A percentile compares a stretch with the other conserved stretches of the same genome.
phyloP scores from a whole-genome alignment of 2,797 vertebrate species.

The Poecilia velifera region DNA sequence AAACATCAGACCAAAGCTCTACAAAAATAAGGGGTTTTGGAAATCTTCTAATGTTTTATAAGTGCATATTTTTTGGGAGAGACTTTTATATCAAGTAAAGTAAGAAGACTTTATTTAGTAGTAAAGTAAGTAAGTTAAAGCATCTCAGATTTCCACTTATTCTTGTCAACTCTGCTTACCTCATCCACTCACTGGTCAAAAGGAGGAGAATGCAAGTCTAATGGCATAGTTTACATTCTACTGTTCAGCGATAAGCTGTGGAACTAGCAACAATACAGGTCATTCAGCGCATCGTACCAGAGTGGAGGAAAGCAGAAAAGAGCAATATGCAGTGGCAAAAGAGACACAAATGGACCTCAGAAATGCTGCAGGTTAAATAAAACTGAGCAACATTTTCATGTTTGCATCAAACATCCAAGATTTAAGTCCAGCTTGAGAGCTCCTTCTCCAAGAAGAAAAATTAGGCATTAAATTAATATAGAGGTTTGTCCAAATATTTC shows the following conservation, averaged over 20 bases:
- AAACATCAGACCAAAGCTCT: not conserved
- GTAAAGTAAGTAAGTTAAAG: not conserved
- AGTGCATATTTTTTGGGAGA: not conserved
- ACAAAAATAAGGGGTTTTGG: not conserved
- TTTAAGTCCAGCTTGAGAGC: slow-evolving; percentile 32
- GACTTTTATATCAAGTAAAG: not conserved
- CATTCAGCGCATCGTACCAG: slow-evolving; percentile 12
- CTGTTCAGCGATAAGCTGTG: not conserved
- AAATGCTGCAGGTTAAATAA: slow-evolving; percentile 18
- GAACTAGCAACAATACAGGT: slow-evolving; percentile 17
- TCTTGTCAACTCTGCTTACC: not conserved
- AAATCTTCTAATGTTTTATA: not conserved
- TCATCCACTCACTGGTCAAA: not conserved
- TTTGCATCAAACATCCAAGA: slow-evolving; percentile 21
- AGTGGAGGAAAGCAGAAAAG: not conserved
- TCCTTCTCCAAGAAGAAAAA: slow-evolving; percentile 36
- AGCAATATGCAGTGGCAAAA: not conserved
- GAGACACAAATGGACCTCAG: not conserved
- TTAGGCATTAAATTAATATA: slow-evolving; percentile 65
- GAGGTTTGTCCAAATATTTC: slow-evolving; percentile 75
- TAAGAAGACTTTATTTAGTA: too few species aligned
- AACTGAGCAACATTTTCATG: slow-evolving; percentile 7
- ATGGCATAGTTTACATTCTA: not conserved
- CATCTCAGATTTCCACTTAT: not conserved
- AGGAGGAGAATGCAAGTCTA: not conserved